Evolutionary conservation across 2,797 vertebrate genomes (phyloP), one percentile per base, ranked within the genome.

Genomic region (Sebastes flavidus): DNA sequence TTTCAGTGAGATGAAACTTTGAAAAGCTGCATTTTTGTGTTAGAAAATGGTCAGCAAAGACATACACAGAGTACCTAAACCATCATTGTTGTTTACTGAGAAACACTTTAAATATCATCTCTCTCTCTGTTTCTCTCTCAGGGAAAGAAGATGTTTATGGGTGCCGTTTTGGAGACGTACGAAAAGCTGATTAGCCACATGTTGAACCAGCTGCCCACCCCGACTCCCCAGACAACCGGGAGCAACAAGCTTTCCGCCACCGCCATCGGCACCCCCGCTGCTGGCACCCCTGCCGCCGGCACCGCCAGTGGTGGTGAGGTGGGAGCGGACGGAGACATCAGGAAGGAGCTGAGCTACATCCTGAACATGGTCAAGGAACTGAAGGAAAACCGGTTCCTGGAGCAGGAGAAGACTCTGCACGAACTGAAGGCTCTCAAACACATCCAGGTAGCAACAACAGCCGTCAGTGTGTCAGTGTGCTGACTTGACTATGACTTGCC

Each of bases 181-280:
- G 89, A 91, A 1, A 54, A 88, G 54, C 63, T 94, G 55, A 2
- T 94, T 0, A 24, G 1, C 3, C 63, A 69, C 2, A 94, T 94
- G 91, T 3, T 93, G 72, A 49, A 65, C 12, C 27, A 89, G 63
- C 67, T 78, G 38, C 84, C 91, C 3, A 78, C 80, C 4, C 25
- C 70, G 0, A 61, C 29, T 6, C 81, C 89, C 4, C 29, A 22
- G 27, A 18, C 49, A 0, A 4, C 22, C 0, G 3, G 1, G 3
- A 52, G 2, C 58, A 2, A 20, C 1, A 1, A 18, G 4, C 29
- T 2, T 8, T 18, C 9, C 2, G 5, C n/a, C 25, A 6, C 46
- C 0, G 9, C 25, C 1, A 0, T 24, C 67, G 6, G 38, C 38
- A 42, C 13, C 36, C 5, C 12, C 5, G 36, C 12, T 5, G 36